Evolutionary conservation across 1,140 invertebrate species (phyloP), one percentile per base, ranked within the genome.

Genomic region (Drosophila nebulosa): DNA sequence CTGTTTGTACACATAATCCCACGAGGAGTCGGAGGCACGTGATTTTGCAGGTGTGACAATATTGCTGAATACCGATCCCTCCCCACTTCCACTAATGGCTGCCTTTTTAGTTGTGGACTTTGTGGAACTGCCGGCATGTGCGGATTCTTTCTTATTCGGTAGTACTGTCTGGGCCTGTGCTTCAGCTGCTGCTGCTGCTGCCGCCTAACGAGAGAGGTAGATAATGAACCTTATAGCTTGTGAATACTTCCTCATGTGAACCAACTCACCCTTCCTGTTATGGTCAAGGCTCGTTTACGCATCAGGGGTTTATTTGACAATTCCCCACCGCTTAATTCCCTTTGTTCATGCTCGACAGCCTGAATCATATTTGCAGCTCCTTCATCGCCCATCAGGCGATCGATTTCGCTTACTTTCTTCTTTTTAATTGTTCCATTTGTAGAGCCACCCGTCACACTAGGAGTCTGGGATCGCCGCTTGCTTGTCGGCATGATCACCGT

Each of bases 281-380:
- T 80, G 71, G 92, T 93, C 81, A 92, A 92, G 71, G 91, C 91
- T 70, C 90, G 93, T 21, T 77, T 89, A 16, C 91, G 92, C 85
- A 92, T 94, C 71, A 91, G 92, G 78, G 73, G 93, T 85, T 91
- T 94, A 78, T 90, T 92, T 74, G 51, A 56, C 1, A 73, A n/a
- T 46, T 81, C 80, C 3, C 66, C 75, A 0, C 78, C 83, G 36
- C 84, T 89, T 7, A 78, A 42, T 36, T 86, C 81, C 0, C 67
- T 79, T 76, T 88, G 71, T 9, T 92, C 93, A 61, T 94, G 93
- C 76, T 95, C 94, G 1, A 96, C 93, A 18, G 96, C 95, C 77
- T 96, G 96, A 12, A 97, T 92, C 93, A 97, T 95, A 91, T 97
- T 97, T 1, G 96, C 95, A 2, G 96, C 96, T 1, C 96, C 96